A percentile compares a stretch with the other conserved stretches of the same genome.
phyloP scores from a whole-genome alignment of 2,888 invertebrate genomes.

The Euzetes globulus region DNA sequence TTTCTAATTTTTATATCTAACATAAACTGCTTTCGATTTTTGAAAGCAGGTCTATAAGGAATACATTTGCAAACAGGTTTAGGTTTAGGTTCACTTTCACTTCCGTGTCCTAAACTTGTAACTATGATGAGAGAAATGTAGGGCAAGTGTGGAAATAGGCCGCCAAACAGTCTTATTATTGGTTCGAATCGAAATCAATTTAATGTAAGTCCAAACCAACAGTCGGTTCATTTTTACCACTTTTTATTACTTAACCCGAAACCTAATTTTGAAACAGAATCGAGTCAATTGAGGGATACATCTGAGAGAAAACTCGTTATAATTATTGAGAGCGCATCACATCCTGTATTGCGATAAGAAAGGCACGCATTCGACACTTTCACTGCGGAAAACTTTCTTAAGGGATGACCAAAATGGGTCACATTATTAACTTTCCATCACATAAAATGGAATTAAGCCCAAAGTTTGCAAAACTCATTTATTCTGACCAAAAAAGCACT shows the following conservation, averaged over 20 bases:
- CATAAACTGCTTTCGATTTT: conserved; percentile 20
- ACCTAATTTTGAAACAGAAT: conserved; percentile 19
- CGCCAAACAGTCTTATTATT: conserved; percentile 1
- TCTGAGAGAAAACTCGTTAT: conserved; percentile 16
- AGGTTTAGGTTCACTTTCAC: conserved; percentile 28
- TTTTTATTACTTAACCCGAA: conserved; percentile 20
- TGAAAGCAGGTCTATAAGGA: conserved; percentile 25
- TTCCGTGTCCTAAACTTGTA: conserved; percentile 30
- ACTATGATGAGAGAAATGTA: conserved; percentile 17
- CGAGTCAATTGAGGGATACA: not conserved
- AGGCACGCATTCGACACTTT: conserved; percentile 20
- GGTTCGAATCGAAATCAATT: not conserved
- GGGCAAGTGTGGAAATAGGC: conserved; percentile 18
- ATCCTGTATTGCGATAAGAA: conserved; percentile 24
- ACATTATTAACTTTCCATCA: conserved; percentile 1
- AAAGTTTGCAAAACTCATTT: no score
- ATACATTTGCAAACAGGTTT: conserved; percentile 12
- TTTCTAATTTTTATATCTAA: conserved; percentile 15
- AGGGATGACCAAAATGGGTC: conserved; percentile 22
- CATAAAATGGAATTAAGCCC: not conserved
- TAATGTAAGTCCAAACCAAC: conserved; percentile 24
- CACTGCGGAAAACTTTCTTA: conserved; percentile 10
- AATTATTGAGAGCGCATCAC: conserved; percentile 28
- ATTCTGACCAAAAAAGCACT: no score
- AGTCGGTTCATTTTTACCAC: not conserved